Conservation (phyloP, 2,888 invertebrate genomes). For the Melinopterus prodromus region DNA sequence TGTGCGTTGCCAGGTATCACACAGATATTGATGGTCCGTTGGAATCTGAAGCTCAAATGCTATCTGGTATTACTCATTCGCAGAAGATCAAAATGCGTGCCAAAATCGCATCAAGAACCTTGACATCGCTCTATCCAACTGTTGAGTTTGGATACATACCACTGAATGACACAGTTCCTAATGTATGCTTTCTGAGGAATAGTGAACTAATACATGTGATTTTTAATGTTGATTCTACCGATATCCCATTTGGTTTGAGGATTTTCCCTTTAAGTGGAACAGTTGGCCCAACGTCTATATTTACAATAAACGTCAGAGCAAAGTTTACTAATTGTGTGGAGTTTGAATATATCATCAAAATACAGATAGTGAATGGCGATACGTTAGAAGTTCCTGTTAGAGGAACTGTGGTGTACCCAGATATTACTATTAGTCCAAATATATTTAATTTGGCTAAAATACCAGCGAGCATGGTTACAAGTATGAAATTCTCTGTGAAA, state of each 20-base stretch:
- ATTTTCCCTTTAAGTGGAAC: constrained; percentile 15
- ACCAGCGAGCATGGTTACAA: constrained; percentile 14
- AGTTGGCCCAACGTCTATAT: neutral
- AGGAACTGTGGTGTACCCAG: constrained; percentile 31
- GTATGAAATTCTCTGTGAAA: constrained; percentile 9
- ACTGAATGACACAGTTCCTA: constrained; percentile 24
- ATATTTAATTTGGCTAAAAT: constrained; percentile 28
- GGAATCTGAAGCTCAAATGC: constrained; percentile 20
- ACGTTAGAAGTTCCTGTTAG: constrained; percentile 19
- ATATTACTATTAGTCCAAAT: constrained; percentile 24
- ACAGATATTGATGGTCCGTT: constrained; percentile 15
- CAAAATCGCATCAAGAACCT: neutral
- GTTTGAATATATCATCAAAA: constrained; percentile 8
- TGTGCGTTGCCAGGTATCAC: constrained; percentile 23
- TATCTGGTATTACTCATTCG: constrained; percentile 11
- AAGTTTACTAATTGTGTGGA: constrained; percentile 13
- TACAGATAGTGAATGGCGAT: neutral
- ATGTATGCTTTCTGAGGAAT: constrained; percentile 17
- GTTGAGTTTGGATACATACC: constrained; percentile 27
- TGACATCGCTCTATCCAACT: neutral
- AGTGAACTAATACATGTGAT: neutral
- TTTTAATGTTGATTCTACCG: neutral
- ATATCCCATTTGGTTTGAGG: constrained; percentile 9
- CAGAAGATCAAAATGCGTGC: constrained; percentile 11
- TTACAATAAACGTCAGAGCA: neutral